Percentiles rank a stretch among this genome's conserved stretches.
These are phyloP conservation scores for Chamaedrilus cognettii DNA, from an alignment of 2,888 invertebrate species.

Conservation along the genomic window DNA sequence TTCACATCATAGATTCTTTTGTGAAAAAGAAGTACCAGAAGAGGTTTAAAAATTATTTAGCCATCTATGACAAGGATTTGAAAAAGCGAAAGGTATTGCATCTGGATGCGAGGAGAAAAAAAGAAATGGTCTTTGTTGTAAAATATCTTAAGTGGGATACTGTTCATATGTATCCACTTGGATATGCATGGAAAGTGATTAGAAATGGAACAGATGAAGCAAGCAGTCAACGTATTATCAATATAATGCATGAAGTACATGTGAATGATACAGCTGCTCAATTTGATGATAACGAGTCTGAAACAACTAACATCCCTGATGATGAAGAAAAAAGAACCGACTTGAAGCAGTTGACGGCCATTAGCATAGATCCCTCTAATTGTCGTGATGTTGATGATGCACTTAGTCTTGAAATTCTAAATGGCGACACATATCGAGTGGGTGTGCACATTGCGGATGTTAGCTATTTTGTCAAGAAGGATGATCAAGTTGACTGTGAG, in stretches of 20 bases:
- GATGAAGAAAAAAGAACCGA: too few relatives aligned
- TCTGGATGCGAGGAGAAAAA: constrained; percentile 36
- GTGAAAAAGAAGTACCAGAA: constrained; percentile 50
- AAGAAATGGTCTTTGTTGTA: constrained; percentile 47
- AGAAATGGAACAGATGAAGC: constrained; percentile 38
- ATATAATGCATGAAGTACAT: constrained; percentile 44
- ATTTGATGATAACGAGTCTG: too few relatives aligned
- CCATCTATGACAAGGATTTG: constrained; percentile 33
- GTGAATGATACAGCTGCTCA: constrained; percentile 29
- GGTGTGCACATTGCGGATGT: constrained; percentile 98
- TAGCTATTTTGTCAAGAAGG: constrained; percentile 75
- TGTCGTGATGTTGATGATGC: constrained; percentile 96
- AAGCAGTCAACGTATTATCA: constrained; percentile 41
- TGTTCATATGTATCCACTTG: constrained; percentile 42
- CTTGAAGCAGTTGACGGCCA: too few relatives aligned
- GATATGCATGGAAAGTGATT: constrained; percentile 49
- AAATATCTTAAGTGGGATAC: constrained; percentile 49
- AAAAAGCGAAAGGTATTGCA: constrained; percentile 43
- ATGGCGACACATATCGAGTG: constrained; percentile 66
- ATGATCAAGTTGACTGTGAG: constrained; percentile 67
- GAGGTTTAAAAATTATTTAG: constrained; percentile 52
- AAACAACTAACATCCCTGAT: too few relatives aligned
- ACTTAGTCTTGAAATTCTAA: constrained; percentile 71
- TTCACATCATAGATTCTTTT: constrained; percentile 12
- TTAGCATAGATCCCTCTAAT: constrained; percentile 90